Evolutionary conservation across 2,888 invertebrate genomes (phyloP).

Genomic region (Nomada ruficornis): DNA sequence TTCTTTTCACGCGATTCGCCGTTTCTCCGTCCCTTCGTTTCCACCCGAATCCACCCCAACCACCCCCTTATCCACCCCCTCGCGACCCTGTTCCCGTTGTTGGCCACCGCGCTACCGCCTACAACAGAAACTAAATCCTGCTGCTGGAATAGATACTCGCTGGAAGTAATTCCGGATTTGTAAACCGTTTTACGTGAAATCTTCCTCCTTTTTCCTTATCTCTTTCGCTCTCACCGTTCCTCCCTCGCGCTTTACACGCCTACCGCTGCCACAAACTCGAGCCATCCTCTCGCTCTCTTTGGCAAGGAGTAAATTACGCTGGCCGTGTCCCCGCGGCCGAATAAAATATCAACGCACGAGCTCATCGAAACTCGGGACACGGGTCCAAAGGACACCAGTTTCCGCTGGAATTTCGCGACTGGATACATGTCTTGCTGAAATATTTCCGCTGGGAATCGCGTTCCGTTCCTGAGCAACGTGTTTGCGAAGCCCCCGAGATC

Average conservation of each 20-base stretch:
- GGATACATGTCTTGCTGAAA: not conserved
- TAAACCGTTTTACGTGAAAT: conserved; percentile 64
- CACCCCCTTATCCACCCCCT: not conserved
- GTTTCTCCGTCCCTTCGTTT: conserved; percentile 35
- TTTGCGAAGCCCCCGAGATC: not conserved
- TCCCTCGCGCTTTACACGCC: not conserved
- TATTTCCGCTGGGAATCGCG: not conserved
- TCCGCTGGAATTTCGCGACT: conserved; percentile 1
- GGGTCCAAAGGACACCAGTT: not conserved
- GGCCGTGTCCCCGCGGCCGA: conserved; percentile 30
- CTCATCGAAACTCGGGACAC: conserved; percentile 13
- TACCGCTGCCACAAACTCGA: no score
- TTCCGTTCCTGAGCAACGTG: not conserved
- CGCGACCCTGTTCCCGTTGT: conserved; percentile 30
- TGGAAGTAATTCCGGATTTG: conserved; percentile 70
- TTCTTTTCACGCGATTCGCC: conserved; percentile 25
- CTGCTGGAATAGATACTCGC: conserved; percentile 49
- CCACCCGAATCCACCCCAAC: conserved; percentile 20
- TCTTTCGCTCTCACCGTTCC: not conserved
- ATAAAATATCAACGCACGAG: conserved; percentile 33
- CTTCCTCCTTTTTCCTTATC: conserved; percentile 3
- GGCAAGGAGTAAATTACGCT: conserved; percentile 56
- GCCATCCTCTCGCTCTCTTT: not conserved
- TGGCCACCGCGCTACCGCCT: conserved; percentile 50
- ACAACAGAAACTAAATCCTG: conserved; percentile 63